phyloP scores from a whole-genome alignment of 2,888 invertebrate genomes.

The Aphodius granarius region DNA sequence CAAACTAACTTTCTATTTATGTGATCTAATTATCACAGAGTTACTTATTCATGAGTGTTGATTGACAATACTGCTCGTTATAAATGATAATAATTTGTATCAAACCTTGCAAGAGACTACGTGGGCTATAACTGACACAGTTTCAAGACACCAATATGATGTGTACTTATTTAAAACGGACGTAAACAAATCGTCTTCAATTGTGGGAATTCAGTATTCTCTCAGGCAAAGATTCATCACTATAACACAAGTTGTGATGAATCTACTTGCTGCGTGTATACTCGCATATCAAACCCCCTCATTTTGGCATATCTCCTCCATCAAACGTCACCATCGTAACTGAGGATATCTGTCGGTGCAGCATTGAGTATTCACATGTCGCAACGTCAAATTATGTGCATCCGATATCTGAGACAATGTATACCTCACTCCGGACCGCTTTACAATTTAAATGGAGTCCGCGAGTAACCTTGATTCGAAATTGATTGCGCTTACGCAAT shows the following conservation, averaged over 20 bases:
- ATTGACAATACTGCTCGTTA: background rate
- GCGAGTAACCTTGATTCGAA: slow-evolving; percentile 24
- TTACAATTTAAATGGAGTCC: background rate
- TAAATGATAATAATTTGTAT: background rate
- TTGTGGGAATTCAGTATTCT: background rate
- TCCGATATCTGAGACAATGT: background rate
- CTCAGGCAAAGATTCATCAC: background rate
- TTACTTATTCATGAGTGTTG: background rate
- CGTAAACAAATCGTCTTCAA: background rate
- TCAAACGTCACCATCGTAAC: background rate
- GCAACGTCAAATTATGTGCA: background rate
- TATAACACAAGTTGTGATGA: background rate
- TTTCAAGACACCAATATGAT: background rate
- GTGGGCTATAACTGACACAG: background rate
- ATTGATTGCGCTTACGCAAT: slow-evolving; percentile 27
- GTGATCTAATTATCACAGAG: background rate
- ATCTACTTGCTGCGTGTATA: background rate
- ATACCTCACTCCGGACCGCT: background rate
- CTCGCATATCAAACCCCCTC: background rate
- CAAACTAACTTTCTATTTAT: background rate
- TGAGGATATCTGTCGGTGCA: background rate
- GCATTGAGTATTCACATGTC: background rate
- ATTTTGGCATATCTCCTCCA: background rate
- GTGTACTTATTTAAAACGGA: background rate
- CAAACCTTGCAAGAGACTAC: background rate